Evolutionary conservation across 2,797 vertebrate genomes (phyloP).

Genomic region (Pampus argenteus): DNA sequence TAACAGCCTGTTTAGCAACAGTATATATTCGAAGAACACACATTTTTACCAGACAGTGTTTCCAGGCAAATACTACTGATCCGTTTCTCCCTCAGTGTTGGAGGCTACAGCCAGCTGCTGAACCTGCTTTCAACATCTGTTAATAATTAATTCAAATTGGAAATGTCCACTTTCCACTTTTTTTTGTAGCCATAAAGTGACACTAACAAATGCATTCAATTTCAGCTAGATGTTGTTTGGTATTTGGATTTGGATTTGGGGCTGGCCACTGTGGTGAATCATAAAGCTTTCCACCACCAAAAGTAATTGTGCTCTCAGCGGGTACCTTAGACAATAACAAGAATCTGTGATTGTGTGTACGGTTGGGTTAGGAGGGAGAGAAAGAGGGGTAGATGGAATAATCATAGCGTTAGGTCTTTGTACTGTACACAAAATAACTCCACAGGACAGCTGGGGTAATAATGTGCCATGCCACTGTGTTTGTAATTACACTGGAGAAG

Average conservation of each 20-base stretch:
- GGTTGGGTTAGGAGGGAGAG: slow-evolving; percentile 7
- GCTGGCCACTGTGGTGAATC: slow-evolving; percentile 45
- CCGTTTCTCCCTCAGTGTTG: slow-evolving; percentile 15
- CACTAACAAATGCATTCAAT: slow-evolving; percentile 67
- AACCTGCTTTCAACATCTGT: slow-evolving; percentile 42
- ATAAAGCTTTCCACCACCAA: slow-evolving; percentile 51
- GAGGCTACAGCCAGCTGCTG: slow-evolving; percentile 39
- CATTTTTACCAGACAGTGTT: slow-evolving; percentile 27
- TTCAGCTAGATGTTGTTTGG: slow-evolving; percentile 53
- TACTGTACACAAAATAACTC: slow-evolving; percentile 74
- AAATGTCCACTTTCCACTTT: slow-evolving; percentile 22
- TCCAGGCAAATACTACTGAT: slow-evolving; percentile 29
- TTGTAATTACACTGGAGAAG: slow-evolving; percentile 70
- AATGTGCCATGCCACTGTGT: slow-evolving; percentile 66
- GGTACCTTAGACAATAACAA: slow-evolving; percentile 68
- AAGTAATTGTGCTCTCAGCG: slow-evolving; percentile 69
- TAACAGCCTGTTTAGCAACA: slow-evolving; percentile 6
- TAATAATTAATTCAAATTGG: slow-evolving; percentile 38
- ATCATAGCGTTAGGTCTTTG: slow-evolving; percentile 60
- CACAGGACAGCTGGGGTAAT: slow-evolving; percentile 71
- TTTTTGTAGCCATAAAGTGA: slow-evolving; percentile 17
- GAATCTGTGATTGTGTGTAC: slow-evolving; percentile 55
- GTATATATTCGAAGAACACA: slow-evolving; percentile 4
- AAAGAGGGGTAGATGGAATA: slow-evolving; percentile 48
- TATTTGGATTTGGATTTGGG: slow-evolving; percentile 60